Evolutionary conservation across 2,797 vertebrate species (phyloP).

Genomic region (Morelia viridis): DNA sequence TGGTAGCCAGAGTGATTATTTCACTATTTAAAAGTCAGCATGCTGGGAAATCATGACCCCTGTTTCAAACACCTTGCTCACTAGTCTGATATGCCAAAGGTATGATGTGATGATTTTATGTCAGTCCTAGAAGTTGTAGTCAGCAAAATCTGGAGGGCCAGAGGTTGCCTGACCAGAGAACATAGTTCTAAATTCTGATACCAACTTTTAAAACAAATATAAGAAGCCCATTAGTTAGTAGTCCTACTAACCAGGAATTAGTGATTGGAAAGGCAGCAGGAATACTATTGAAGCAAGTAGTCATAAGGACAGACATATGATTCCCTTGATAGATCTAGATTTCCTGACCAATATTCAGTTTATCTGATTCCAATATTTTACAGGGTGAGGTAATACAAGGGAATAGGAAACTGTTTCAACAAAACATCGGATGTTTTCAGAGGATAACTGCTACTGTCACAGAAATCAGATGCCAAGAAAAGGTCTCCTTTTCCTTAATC

Average conservation of each 20-base stretch:
- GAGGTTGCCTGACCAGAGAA: too few species aligned
- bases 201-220: neutral
- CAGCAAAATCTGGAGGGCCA: too few species aligned
- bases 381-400: neutral
- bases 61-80: neutral
- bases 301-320: neutral
- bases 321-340: neutral
- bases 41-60: neutral
- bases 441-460: neutral
- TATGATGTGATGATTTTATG: too few species aligned
- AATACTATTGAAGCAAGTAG: neutral
- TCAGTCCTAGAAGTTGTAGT: too few species aligned
- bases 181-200: neutral
- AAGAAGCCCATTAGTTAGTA: too few species aligned
- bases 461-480: neutral
- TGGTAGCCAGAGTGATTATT: too few species aligned
- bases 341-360: neutral
- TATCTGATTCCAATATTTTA: neutral
- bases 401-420: neutral
- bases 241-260: neutral
- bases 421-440: neutral
- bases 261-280: neutral
- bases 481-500: neutral
- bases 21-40: too few species aligned
- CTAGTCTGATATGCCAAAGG: neutral